Evolutionary conservation across 2,888 invertebrate species (phyloP).

Genomic region (Zootermopsis nevadensis): DNA sequence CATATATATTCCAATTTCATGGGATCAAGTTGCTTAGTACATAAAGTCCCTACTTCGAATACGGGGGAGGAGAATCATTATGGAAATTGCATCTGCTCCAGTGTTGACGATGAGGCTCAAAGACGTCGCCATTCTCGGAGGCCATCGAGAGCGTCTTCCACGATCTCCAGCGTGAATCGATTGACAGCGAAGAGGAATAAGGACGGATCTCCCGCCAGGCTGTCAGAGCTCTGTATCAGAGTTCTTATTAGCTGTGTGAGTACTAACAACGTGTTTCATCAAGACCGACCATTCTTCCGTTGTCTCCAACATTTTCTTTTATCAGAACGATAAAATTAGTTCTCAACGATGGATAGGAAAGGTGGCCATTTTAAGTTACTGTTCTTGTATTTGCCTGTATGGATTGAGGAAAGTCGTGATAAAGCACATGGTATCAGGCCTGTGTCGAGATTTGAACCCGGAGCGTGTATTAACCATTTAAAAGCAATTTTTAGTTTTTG

Average conservation of each 20-base stretch:
- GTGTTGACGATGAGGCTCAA: not conserved
- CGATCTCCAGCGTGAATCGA: not conserved
- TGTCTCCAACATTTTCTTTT: no score
- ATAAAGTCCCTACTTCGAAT: not conserved
- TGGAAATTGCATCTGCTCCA: constrained; percentile 15
- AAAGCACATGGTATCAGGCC: no score
- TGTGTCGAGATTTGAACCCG: no score
- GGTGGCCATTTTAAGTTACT: no score
- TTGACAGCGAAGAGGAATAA: not conserved
- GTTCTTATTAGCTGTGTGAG: constrained; percentile 20
- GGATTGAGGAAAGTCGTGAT: no score
- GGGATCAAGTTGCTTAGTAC: not conserved
- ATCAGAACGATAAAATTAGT: no score
- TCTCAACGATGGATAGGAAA: no score
- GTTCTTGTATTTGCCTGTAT: no score
- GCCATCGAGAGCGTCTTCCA: not conserved
- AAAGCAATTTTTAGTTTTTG: no score
- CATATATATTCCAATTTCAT: not conserved
- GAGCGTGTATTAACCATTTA: no score
- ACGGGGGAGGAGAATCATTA: not conserved
- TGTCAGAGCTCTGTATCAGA: constrained; percentile 9
- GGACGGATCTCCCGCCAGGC: not conserved
- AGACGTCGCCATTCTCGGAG: not conserved
- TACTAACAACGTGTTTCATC: not conserved
- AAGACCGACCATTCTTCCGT: not conserved